phyloP scores from a whole-genome alignment of 2,888 invertebrate genomes.

The Papilio elwesi region DNA sequence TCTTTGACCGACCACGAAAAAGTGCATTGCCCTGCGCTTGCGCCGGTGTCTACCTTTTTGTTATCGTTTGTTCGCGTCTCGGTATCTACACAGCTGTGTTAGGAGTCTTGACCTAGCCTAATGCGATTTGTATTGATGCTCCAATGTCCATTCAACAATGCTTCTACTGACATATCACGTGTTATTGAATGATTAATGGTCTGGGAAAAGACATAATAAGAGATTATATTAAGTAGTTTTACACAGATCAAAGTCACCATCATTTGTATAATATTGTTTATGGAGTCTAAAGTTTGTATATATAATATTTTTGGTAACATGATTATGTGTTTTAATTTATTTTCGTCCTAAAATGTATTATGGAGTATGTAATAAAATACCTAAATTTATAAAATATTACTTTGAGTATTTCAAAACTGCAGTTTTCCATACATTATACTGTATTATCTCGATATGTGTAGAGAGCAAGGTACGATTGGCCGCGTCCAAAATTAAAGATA shows the following conservation, averaged over 20 bases:
- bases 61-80: slow-evolving; percentile 60
- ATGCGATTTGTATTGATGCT: slow-evolving; percentile 70
- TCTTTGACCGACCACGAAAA: slow-evolving; percentile 72
- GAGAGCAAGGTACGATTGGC: slow-evolving; percentile 4
- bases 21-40: slow-evolving; percentile 75
- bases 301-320: not conserved
- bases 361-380: not conserved
- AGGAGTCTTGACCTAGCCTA: slow-evolving; percentile 81
- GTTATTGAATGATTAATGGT: slow-evolving; percentile 19
- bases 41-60: slow-evolving; percentile 60
- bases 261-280: not conserved
- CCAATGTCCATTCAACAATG: slow-evolving; percentile 29
- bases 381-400: not conserved
- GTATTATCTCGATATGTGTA: slow-evolving; percentile 5
- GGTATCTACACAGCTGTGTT: slow-evolving; percentile 71
- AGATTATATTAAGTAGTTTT: not conserved
- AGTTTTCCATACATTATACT: slow-evolving; percentile 6
- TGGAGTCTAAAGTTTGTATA: not conserved
- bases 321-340: not conserved
- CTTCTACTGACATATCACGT: slow-evolving; percentile 5
- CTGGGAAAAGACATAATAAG: no score
- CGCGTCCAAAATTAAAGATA: slow-evolving; percentile 36
- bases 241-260: not conserved
- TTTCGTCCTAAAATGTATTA: not conserved
- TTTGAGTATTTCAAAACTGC: not conserved